Percentiles rank a stretch among this genome's conserved stretches.
These are phyloP conservation scores for Catostomus latipinnis DNA, from an alignment of 2,797 vertebrate genomes.

Conservation along the genomic window DNA sequence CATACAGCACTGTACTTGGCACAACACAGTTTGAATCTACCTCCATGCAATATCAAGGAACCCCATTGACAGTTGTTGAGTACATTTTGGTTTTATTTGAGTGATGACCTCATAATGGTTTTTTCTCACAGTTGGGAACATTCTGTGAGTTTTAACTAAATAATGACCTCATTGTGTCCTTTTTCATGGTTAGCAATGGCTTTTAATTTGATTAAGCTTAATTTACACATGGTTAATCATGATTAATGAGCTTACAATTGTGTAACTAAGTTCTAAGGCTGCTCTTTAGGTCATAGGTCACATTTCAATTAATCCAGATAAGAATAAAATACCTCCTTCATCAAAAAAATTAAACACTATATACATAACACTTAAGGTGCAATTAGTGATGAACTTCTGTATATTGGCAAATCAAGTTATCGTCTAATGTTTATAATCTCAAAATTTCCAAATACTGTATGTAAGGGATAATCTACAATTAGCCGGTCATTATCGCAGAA, in stretches of 20 bases:
- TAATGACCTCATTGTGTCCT: constrained; percentile 14
- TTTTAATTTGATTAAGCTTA: background rate
- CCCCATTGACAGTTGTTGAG: background rate
- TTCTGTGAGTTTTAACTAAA: constrained; percentile 12
- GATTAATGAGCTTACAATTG: background rate
- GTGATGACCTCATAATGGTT: constrained; percentile 29
- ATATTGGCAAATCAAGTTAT: too few relatives aligned
- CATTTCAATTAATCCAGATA: background rate
- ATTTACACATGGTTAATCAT: background rate
- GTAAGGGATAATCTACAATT: too few relatives aligned
- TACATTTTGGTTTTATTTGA: constrained; percentile 31
- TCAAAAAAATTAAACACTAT: too few relatives aligned
- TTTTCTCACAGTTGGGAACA: constrained; percentile 18
- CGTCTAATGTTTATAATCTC: too few relatives aligned
- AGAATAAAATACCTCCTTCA: background rate
- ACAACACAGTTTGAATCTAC: constrained; percentile 38
- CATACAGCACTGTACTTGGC: constrained; percentile 8
- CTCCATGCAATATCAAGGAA: constrained; percentile 25
- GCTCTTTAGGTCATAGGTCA: background rate
- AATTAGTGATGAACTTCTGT: too few relatives aligned
- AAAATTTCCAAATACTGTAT: too few relatives aligned
- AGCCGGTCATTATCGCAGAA: too few relatives aligned
- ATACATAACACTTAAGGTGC: too few relatives aligned
- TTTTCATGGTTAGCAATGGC: too few relatives aligned
- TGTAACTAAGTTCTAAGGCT: too few relatives aligned